Percentiles rank a stretch among this genome's conserved stretches.
Conservation (phyloP, 2,113 vertebrate species). For the Microtus pennsylvanicus region DNA sequence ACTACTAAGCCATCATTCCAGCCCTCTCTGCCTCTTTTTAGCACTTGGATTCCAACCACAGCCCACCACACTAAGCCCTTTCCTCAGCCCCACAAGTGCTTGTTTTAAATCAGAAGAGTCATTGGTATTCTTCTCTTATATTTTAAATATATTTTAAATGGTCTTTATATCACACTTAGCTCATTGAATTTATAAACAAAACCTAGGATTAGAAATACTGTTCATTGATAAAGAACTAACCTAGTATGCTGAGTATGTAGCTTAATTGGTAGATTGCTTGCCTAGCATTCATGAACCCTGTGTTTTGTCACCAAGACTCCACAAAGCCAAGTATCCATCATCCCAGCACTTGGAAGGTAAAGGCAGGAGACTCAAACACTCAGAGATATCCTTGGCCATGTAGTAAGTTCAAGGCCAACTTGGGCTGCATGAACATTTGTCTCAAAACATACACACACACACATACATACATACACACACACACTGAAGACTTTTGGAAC, state of each 20-base stretch:
- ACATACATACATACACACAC: background rate
- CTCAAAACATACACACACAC: background rate
- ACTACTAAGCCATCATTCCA: background rate
- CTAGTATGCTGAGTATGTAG: background rate
- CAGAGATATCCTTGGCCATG: background rate
- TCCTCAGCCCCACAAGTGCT: background rate
- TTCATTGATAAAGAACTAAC: background rate
- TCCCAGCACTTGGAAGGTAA: background rate
- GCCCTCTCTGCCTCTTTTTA: background rate
- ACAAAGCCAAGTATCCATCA: background rate
- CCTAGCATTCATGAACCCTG: background rate
- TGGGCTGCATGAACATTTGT: background rate
- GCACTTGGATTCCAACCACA: background rate
- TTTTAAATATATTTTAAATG: conserved; percentile 26
- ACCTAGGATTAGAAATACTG: background rate
- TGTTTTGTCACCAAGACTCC: background rate
- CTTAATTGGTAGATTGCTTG: background rate
- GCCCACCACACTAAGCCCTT: background rate
- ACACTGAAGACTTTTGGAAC: background rate
- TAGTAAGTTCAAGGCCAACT: background rate
- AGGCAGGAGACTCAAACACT: background rate
- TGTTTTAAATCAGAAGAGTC: conserved; percentile 53
- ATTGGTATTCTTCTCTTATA: conserved; percentile 28
- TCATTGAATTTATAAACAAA: conserved; percentile 60
- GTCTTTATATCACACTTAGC: conserved; percentile 2